Evolutionary conservation across 2,888 invertebrate genomes (phyloP).

Genomic region (Ptychoptera albimana): DNA sequence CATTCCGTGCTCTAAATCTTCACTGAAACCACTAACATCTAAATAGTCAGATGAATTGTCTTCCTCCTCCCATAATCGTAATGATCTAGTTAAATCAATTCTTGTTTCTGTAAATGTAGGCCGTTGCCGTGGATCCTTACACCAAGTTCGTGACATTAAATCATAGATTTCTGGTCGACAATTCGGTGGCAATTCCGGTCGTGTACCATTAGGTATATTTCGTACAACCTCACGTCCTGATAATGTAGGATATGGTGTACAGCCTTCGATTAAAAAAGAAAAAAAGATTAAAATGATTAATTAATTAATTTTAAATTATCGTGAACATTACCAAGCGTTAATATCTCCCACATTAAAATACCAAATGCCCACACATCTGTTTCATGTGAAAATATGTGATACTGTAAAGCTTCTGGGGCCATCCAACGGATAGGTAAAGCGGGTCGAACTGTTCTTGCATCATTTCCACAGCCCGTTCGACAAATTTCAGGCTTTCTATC

Average conservation of each 20-base stretch:
- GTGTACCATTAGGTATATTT: constrained; percentile 59
- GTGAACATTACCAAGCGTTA: constrained; percentile 49
- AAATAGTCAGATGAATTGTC: constrained; percentile 29
- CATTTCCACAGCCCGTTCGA: constrained; percentile 7
- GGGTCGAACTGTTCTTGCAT: constrained; percentile 17
- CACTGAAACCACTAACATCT: constrained; percentile 31
- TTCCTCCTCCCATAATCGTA: constrained; percentile 27
- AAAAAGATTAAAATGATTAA: neutral
- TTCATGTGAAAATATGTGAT: constrained; percentile 63
- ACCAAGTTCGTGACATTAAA: constrained; percentile 45
- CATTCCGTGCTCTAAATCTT: constrained; percentile 31
- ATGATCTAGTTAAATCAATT: constrained; percentile 25
- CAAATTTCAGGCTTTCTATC: neutral
- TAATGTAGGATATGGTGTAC: constrained; percentile 74
- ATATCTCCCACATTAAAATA: constrained; percentile 74
- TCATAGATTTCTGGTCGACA: constrained; percentile 54
- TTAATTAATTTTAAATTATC: neutral
- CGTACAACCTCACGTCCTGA: constrained; percentile 70
- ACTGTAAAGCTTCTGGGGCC: constrained; percentile 69
- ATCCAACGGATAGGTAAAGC: constrained; percentile 46
- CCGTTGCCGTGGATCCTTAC: constrained; percentile 52
- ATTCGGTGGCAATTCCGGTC: constrained; percentile 63
- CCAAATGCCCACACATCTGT: constrained; percentile 82
- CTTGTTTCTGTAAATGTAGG: constrained; percentile 51
- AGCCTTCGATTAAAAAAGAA: constrained; percentile 36